phyloP scores from a whole-genome alignment of 1,140 invertebrate species.

The Euwallacea similis region DNA sequence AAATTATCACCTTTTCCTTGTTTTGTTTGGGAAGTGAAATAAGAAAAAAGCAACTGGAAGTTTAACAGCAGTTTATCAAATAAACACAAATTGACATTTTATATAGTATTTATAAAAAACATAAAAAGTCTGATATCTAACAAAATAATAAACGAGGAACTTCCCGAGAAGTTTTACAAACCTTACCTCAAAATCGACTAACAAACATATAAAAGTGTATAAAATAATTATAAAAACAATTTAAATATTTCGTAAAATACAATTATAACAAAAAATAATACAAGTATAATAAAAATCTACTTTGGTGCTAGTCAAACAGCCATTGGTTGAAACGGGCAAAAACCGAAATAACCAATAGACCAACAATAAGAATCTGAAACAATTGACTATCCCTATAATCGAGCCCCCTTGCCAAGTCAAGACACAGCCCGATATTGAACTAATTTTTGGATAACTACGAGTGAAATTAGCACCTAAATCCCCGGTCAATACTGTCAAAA shows the following conservation, averaged over 20 bases:
- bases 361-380: constrained; percentile 52
- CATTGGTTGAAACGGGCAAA: constrained; percentile 48
- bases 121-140: constrained; percentile 54
- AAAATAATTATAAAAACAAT: constrained; percentile 55
- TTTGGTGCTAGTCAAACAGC: constrained; percentile 54
- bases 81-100: constrained; percentile 53
- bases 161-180: constrained; percentile 49
- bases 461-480: constrained; percentile 38
- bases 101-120: constrained; percentile 55
- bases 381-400: constrained; percentile 53
- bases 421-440: constrained; percentile 53
- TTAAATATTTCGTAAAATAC: constrained; percentile 51
- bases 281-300: constrained; percentile 47
- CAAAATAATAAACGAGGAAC: constrained; percentile 53
- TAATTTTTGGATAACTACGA: constrained; percentile 52
- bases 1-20: no score
- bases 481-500: constrained; percentile 14
- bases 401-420: constrained; percentile 41
- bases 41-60: constrained; percentile 29
- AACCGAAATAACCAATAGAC: constrained; percentile 48
- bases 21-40: no score
- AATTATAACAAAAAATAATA: constrained; percentile 50
- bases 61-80: constrained; percentile 53
- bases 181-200: constrained; percentile 50
- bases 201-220: constrained; percentile 54